A percentile compares a stretch with the other conserved stretches of the same genome.
These are phyloP conservation scores for Danio kyathit DNA, from an alignment of 2,797 vertebrate species.

Conservation along the genomic window DNA sequence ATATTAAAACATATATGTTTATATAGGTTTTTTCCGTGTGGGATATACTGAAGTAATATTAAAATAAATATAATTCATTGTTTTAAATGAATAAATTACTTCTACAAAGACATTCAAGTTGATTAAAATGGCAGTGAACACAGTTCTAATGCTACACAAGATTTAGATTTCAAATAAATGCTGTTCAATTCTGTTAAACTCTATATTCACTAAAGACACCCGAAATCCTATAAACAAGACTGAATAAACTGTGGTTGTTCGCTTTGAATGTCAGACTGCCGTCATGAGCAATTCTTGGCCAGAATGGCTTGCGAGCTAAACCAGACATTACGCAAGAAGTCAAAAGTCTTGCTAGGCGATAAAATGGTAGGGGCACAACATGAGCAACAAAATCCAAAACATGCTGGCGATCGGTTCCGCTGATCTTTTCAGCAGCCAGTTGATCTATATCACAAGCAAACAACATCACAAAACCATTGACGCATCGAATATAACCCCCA, in stretches of 20 bases:
- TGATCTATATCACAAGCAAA: slow-evolving; percentile 34
- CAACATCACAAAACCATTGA: slow-evolving; percentile 19
- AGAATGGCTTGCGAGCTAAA: background rate
- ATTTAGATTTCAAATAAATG: background rate
- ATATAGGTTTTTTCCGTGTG: no score
- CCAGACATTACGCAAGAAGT: background rate
- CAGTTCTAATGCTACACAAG: background rate
- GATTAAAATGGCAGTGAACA: background rate
- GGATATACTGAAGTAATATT: no score
- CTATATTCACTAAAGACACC: background rate
- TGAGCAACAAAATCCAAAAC: slow-evolving; percentile 3
- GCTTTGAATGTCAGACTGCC: background rate
- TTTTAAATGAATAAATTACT: no score
- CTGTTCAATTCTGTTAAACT: background rate
- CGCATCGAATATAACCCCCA: background rate
- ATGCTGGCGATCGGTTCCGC: background rate
- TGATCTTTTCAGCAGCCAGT: slow-evolving; percentile 9
- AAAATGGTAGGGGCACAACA: background rate
- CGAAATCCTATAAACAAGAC: background rate
- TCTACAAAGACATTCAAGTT: no score
- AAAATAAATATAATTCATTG: no score
- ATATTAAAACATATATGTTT: no score
- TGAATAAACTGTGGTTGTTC: background rate
- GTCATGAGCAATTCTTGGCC: background rate
- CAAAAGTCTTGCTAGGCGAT: background rate